A percentile compares a stretch with the other conserved stretches of the same genome.
phyloP scores from a whole-genome alignment of 2,888 invertebrate species.

The Drosophila mettleri region DNA sequence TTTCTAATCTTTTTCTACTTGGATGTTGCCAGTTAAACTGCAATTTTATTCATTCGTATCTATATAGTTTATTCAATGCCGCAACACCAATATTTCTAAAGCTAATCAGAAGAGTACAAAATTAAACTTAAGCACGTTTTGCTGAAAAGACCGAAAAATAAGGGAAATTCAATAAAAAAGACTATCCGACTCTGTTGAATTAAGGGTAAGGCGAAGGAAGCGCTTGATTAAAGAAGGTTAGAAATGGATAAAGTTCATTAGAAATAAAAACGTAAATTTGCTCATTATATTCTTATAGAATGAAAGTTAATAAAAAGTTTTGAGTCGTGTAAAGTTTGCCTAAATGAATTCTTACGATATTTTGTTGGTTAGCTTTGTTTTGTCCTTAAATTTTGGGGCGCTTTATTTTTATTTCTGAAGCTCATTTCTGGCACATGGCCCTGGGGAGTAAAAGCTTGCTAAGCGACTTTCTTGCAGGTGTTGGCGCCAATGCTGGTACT shows the following conservation, averaged over 20 bases:
- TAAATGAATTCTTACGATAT: constrained; percentile 69
- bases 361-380: constrained; percentile 6
- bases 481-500: constrained; percentile 28
- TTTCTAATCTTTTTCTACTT: constrained; percentile 48
- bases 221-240: constrained; percentile 29
- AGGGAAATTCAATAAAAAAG: constrained; percentile 57
- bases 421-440: constrained; percentile 58
- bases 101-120: constrained; percentile 51
- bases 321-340: constrained; percentile 60
- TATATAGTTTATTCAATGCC: constrained; percentile 9
- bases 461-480: constrained; percentile 71
- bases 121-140: constrained; percentile 39
- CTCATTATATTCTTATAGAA: constrained; percentile 48
- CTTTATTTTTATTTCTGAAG: constrained; percentile 52
- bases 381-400: constrained; percentile 33
- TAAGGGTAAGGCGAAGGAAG: not conserved
- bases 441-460: constrained; percentile 70
- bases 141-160: constrained; percentile 24
- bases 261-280: constrained; percentile 55
- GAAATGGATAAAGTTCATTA: constrained; percentile 56
- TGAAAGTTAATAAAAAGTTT: constrained; percentile 63
- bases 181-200: constrained; percentile 17
- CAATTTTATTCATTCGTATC: not conserved
- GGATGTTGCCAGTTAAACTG: constrained; percentile 48
- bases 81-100: constrained; percentile 56